Percentiles rank a stretch among this genome's conserved stretches.
phyloP scores from a whole-genome alignment of 2,113 vertebrate genomes.

The Plectropomus leopardus region DNA sequence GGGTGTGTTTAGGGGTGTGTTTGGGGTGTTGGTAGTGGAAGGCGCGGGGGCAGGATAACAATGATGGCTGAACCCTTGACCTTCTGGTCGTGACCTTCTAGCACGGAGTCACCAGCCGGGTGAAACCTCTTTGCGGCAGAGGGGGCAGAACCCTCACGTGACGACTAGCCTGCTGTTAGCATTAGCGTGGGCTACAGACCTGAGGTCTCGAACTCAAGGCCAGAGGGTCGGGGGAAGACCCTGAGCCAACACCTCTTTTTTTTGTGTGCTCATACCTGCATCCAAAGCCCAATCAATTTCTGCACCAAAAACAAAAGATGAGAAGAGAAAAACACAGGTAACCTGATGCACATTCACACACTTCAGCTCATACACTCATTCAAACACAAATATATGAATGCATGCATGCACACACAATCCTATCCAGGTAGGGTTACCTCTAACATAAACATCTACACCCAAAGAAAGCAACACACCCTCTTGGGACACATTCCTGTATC shows the following conservation, averaged over 20 bases:
- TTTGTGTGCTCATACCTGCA: constrained; percentile 39
- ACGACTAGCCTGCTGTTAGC: constrained; percentile 49
- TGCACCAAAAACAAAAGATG: constrained; percentile 10
- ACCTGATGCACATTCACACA: constrained; percentile 55
- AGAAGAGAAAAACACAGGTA: constrained; percentile 43
- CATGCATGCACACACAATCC: constrained; percentile 63
- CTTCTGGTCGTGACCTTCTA: constrained; percentile 70
- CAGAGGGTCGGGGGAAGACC: constrained; percentile 51
- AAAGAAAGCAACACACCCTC: constrained; percentile 71
- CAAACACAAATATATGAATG: constrained; percentile 52
- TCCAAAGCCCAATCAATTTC: constrained; percentile 37
- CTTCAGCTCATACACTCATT: constrained; percentile 41
- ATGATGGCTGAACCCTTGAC: constrained; percentile 78
- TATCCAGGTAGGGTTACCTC: constrained; percentile 75
- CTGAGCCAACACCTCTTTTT: constrained; percentile 43
- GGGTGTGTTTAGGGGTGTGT: constrained; percentile 59
- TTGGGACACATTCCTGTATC: constrained; percentile 64
- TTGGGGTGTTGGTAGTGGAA: constrained; percentile 37
- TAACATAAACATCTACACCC: constrained; percentile 75
- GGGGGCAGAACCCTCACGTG: constrained; percentile 46
- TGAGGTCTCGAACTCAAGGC: constrained; percentile 44
- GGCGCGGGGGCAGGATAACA: constrained; percentile 57
- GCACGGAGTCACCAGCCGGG: constrained; percentile 49
- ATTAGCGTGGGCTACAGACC: constrained; percentile 68
- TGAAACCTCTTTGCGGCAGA: constrained; percentile 45